phyloP scores from a whole-genome alignment of 1,140 invertebrate genomes.

The Aphaenogaster ashmeadi region DNA sequence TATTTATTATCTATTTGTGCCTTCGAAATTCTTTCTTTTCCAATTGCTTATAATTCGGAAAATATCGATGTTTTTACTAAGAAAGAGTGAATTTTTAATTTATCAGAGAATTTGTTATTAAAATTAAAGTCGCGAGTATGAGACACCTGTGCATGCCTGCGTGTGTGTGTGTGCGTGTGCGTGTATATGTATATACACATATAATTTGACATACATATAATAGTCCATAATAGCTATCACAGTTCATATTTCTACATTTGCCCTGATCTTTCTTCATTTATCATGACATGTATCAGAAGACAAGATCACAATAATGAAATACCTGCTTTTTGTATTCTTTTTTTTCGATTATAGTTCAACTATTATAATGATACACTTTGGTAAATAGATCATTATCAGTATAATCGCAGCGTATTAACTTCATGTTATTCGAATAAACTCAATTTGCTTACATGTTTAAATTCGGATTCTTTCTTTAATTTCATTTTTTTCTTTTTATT shows the following conservation, averaged over 20 bases:
- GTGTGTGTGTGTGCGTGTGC: not conserved
- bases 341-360: not conserved
- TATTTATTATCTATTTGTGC: not conserved
- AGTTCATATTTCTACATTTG: not conserved
- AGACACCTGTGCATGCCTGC: not conserved
- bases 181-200: not conserved
- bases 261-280: not conserved
- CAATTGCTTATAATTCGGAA: not conserved
- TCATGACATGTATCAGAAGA: not conserved
- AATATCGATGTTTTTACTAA: not conserved
- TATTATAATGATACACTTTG: conserved; percentile 6
- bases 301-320: not conserved
- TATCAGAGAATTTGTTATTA: not conserved
- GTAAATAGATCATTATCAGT: not conserved
- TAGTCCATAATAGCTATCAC: not conserved
- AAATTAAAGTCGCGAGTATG: conserved; percentile 3
- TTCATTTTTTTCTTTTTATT: not conserved
- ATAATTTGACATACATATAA: not conserved
- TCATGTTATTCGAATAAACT: not conserved
- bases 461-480: not conserved
- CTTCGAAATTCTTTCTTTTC: not conserved
- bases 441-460: not conserved
- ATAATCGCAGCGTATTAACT: not conserved
- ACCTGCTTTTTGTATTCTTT: not conserved
- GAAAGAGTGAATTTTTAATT: not conserved